Evolutionary conservation across 2,888 invertebrate genomes (phyloP), one percentile per base, ranked within the genome.

Genomic region (Agonopterix arenella): DNA sequence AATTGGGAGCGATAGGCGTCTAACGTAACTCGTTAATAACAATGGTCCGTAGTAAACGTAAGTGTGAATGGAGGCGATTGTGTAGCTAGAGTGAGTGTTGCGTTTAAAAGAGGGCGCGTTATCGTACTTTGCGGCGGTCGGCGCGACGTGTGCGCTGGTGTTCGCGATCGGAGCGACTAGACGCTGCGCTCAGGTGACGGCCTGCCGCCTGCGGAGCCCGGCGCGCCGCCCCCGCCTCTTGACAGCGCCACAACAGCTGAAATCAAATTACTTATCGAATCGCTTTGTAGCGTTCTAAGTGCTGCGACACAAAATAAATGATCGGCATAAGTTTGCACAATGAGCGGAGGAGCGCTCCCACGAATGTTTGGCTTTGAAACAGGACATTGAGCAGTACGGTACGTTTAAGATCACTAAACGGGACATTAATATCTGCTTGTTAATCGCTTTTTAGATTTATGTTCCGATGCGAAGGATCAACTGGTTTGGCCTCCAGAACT

Each of bases 241-340:
- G 64, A 66, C 68, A 68, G 60, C 62, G 62, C 62, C 66, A 66
- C 66, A 69, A 68, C 70, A 66, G 52, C 63, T 62, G 50, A 73
- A 81, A 84, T 78, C 81, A 73, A 76, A 80, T 83, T 76, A 79
- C 75, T 80, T 84, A 84, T 79, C 76, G 71, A 76, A 80, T 68
- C 67, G 69, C 68, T 76, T 73, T 78, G 71, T 73, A 64, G 56
- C 55, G 64, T 13, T 44, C 61, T 70, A 67, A 71, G 68, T 60
- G 56, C 52, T 66, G 59, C 58, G 70, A 73, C 71, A 76, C 68
- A 60, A 72, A 76, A 76, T 70, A 75, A 78, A 77, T 73, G 63
- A 53, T 64, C 65, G 48, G 58, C 53, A 48, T 62, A 62, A 62
- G 58, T 66, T 56, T 62, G 61, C 60, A 73, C 73, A 75, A 76